Conservation (phyloP, 2,113 vertebrate species). For the Terrapene triunguis region DNA sequence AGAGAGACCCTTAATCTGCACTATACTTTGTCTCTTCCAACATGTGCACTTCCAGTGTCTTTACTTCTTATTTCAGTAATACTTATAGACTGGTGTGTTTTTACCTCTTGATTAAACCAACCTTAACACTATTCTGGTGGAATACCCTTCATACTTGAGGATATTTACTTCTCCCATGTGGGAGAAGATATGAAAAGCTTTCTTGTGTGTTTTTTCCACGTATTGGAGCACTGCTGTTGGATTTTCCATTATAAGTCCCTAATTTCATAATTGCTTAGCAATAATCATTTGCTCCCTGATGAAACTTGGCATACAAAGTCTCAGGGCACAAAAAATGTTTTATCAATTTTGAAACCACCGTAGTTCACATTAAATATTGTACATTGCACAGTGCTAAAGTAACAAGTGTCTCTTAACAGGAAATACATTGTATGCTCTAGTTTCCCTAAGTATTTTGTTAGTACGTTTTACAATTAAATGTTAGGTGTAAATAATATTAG, state of each 20-base stretch:
- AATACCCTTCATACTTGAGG: not conserved
- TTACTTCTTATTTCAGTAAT: not conserved
- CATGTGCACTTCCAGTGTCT: accelerated
- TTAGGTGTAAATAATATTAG: not conserved
- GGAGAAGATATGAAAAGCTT: not conserved
- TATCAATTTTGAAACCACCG: not conserved
- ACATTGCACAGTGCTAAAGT: not conserved
- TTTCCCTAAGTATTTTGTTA: not conserved
- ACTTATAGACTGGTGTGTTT: not conserved
- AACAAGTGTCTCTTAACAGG: not conserved
- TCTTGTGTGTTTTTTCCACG: not conserved
- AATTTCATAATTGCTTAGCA: not conserved
- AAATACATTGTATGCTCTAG: not conserved
- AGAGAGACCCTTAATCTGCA: not conserved
- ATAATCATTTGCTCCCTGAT: not conserved
- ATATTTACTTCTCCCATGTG: not conserved
- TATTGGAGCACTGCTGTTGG: not conserved
- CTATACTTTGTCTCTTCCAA: not conserved
- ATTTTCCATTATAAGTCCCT: not conserved
- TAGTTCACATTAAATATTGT: not conserved
- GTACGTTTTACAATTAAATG: not conserved
- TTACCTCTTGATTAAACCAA: not conserved
- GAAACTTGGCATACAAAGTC: not conserved
- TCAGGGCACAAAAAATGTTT: not conserved
- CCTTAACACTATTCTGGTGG: not conserved